Percentiles rank a stretch among this genome's conserved stretches.
phyloP scores from a whole-genome alignment of 2,113 vertebrate genomes.

The Chinchilla lanigera region DNA sequence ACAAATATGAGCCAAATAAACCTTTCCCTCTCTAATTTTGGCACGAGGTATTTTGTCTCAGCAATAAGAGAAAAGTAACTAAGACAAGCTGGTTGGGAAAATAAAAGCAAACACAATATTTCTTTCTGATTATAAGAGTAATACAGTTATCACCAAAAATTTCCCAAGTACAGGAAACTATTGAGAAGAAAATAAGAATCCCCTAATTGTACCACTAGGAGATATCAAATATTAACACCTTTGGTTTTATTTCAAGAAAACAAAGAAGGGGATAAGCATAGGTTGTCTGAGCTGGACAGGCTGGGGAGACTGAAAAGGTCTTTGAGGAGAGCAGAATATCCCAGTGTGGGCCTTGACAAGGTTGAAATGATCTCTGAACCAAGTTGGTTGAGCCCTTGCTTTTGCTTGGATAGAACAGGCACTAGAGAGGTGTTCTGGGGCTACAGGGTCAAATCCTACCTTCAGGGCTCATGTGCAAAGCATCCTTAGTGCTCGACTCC shows the following conservation, averaged over 20 bases:
- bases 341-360: rapidly evolving
- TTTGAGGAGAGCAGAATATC: background rate
- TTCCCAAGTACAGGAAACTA: slow-evolving; percentile 11
- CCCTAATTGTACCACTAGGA: background rate
- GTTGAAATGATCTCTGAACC: background rate
- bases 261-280: background rate
- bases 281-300: background rate
- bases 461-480: slow-evolving; percentile 44
- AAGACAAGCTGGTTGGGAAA: background rate
- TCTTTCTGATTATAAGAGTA: slow-evolving; percentile 25
- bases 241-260: slow-evolving; percentile 36
- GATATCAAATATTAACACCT: background rate
- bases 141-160: background rate
- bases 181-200: slow-evolving; percentile 27
- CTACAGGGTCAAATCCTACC: slow-evolving; percentile 35
- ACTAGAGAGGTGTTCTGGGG: too few relatives aligned
- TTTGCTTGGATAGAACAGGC: background rate
- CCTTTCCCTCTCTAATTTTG: too few relatives aligned
- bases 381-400: background rate
- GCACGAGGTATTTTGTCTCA: too few relatives aligned
- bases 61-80: too few relatives aligned
- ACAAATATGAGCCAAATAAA: too few relatives aligned
- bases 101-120: background rate
- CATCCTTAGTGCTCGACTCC: slow-evolving; percentile 29
- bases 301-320: background rate